Evolutionary conservation across 2,113 vertebrate species (phyloP), one percentile per base, ranked within the genome.

Genomic region (Raja brachyura): DNA sequence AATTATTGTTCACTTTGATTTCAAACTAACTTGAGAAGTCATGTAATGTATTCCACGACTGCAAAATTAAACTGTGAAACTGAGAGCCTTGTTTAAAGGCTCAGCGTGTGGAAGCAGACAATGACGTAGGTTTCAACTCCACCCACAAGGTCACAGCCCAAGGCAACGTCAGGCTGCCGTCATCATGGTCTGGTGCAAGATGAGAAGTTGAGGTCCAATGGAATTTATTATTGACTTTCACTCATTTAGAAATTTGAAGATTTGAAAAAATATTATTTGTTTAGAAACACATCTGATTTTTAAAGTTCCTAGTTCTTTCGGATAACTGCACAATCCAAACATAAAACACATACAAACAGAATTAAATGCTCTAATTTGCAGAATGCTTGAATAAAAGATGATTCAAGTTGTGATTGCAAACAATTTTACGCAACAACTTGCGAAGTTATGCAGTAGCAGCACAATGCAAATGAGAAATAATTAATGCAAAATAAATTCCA

Each of bases 401-500:
- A 83, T 83, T 59, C 54, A 56, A 83, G 48, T 22, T 83, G 79
- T 56, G n/a, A 25, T 56, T 25, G 56, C 79, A 83, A 81, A 81
- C 56, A 48, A 81, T 56, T 48, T 25, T 2, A 18, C 56, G 20
- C 13, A 56, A 83, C 25, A 18, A 83, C 54, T 54, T 83, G 48
- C 28, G 48, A 56, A 20, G 48, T 81, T 81, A 33, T 39, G 54
- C 20, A 54, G 79, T 13, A 16, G 48, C 79, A 59, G 48, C 79
- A 83, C 56, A 10, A 83, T 28, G 22, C 22, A 59, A 90, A 66
- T 68, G 14, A 90, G 61, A 90, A 90, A 90, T 66, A 90, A 66
- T 90, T 90, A 63, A 90, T 33, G 33, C 63, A 90, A 90, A 88
- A 28, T 66, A 31, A 88, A 66, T 90, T 33, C 61, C 61, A 90